A percentile compares a stretch with the other conserved stretches of the same genome.
These are phyloP conservation scores for Gymnopithys bicolor DNA, from an alignment of 2,797 vertebrate genomes.

Conservation along the genomic window DNA sequence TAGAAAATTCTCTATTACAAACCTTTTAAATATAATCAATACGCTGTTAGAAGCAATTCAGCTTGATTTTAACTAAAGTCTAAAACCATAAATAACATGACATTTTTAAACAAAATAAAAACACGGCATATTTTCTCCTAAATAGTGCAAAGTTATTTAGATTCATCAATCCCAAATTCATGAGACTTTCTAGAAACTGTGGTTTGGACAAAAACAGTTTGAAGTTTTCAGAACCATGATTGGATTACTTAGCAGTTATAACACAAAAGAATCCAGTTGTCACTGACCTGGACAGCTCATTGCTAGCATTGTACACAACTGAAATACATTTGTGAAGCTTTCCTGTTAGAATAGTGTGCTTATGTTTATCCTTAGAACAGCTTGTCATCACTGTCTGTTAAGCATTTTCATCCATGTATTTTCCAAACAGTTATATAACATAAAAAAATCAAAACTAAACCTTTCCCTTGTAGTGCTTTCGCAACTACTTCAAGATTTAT, in stretches of 20 bases:
- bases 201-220: neutral
- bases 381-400: neutral
- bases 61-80: neutral
- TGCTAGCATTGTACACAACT: neutral
- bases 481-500: neutral
- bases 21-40: neutral
- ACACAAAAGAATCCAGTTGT: neutral
- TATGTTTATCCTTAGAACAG: neutral
- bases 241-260: neutral
- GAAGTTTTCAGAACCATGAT: neutral
- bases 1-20: neutral
- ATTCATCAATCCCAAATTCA: neutral
- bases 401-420: neutral
- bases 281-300: neutral
- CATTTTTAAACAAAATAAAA: neutral
- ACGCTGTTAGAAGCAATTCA: neutral
- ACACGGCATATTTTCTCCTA: neutral
- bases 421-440: neutral
- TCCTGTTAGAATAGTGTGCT: neutral
- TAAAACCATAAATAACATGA: neutral
- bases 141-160: neutral
- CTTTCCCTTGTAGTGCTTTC: neutral
- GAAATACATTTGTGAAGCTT: neutral
- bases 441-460: neutral
- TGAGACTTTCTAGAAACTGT: neutral